Evolutionary conservation across 2,113 vertebrate genomes (phyloP).

Genomic region (Leptobrachium ailaonicum): DNA sequence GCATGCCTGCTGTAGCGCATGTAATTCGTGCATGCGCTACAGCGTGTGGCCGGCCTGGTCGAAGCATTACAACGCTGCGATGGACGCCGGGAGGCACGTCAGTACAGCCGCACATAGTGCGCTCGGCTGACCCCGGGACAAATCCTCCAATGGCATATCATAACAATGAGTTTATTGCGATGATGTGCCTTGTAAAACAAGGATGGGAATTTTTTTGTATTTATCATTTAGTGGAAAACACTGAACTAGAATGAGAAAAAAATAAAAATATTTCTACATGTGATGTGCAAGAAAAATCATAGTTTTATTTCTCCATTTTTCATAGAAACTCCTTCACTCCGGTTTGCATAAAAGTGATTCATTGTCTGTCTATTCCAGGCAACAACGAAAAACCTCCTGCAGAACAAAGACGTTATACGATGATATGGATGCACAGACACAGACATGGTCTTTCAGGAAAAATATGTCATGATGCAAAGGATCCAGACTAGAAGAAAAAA

Average conservation of each 20-base stretch:
- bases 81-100: too few species aligned
- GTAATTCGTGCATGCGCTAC: too few species aligned
- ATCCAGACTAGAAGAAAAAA: slow-evolving; percentile 26
- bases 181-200: too few species aligned
- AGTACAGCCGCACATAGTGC: too few species aligned
- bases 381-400: not conserved
- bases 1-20: too few species aligned
- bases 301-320: not conserved
- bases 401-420: slow-evolving; percentile 27
- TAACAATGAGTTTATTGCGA: too few species aligned
- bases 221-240: too few species aligned
- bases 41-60: too few species aligned
- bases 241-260: not conserved
- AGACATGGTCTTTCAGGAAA: slow-evolving; percentile 34
- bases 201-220: too few species aligned
- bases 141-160: too few species aligned
- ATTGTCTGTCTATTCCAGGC: slow-evolving; percentile 34
- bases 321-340: slow-evolving; percentile 24
- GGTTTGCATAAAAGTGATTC: slow-evolving; percentile 34
- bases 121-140: too few species aligned
- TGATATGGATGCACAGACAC: not conserved
- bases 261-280: not conserved
- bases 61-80: too few species aligned
- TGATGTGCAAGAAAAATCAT: not conserved
- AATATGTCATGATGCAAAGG: slow-evolving; percentile 18